Base-by-base conservation (phyloP, 1,140 invertebrate genomes). In the Papilio polyxenes region DNA sequence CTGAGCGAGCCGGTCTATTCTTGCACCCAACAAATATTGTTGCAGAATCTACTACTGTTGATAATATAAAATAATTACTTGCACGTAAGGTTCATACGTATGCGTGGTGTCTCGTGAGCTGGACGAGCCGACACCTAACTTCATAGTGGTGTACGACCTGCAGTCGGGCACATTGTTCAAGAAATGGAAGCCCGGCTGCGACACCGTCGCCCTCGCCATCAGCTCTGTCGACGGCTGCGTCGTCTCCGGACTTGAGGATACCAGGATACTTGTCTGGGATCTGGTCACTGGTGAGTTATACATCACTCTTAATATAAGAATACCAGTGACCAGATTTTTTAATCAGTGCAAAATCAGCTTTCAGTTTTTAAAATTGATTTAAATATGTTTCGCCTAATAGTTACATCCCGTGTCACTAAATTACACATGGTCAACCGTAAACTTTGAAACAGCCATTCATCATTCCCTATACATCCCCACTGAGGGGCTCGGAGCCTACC, bases 81-180 rank as follows among this genome's bases (percentile, higher is more conserved):
- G 81, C 86, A 20, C 87, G 23, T 31, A 31, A 96, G 95, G 96
- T 20, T 96, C 96, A 44, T 96, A 96, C 89, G 96, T 96, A 0
- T 96, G 96, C 87, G 96, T 96, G 82, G 95, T 96, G 75, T 96
- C 95, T 48, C 95, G 98, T 92, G 97, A 98, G 94, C 95, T 98
- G 37, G 97, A 98, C 87, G 97, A 98, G 88, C 96, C 97, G 0
- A 96, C 96, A 48, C 97, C 97, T 1, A 98, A 98, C 94, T 98
- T 98, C 94, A 97, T 98, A 80, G 97, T 98, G 59, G 97, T 98
- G 44, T 98, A 98, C 92, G 98, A 98, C 94, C 95, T 98, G n/a
- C 97, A 98, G 94, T 98, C 97, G 85, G 98, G 98, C n/a, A 98
- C 97, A 2, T 90, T 98, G 83, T 98, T 98, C 94, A 98, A 98